These are phyloP conservation scores for Dermochelys coriacea DNA, from an alignment of 2,797 vertebrate genomes.

Conservation along the genomic window DNA sequence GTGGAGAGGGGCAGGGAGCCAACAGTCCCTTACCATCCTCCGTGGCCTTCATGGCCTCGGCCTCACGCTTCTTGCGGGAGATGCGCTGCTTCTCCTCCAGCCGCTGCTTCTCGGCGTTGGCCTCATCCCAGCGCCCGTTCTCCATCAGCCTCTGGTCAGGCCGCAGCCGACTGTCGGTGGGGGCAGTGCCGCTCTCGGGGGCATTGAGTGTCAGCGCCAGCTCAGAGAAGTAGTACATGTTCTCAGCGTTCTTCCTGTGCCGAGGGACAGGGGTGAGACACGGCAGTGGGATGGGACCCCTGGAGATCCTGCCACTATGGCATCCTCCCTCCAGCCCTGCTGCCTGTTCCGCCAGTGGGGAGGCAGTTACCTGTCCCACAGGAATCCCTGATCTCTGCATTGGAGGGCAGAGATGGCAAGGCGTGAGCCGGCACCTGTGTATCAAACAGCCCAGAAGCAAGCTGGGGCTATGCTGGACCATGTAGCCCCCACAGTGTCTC, in stretches of 20 bases:
- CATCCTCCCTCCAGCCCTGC: neutral
- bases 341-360: neutral
- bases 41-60: conserved; percentile 80
- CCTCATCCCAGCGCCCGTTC: conserved; percentile 94
- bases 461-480: neutral
- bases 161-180: conserved; percentile 91
- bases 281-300: too few relatives aligned
- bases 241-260: conserved; percentile 92
- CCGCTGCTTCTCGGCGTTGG: conserved; percentile 94
- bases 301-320: neutral
- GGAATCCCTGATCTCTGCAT: too few relatives aligned
- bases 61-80: conserved; percentile 88
- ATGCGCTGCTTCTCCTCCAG: conserved; percentile 94
- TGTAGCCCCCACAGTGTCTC: neutral
- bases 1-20: neutral
- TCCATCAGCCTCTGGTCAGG: conserved; percentile 97
- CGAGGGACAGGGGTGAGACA: neutral
- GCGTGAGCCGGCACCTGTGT: too few relatives aligned
- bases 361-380: neutral
- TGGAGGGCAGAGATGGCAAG: neutral
- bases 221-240: conserved; percentile 97
- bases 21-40: conserved; percentile 85
- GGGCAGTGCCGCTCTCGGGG: conserved; percentile 87
- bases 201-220: conserved; percentile 94
- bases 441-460: neutral